Conservation (phyloP, 2,888 invertebrate genomes). For the Machimus atricapillus region DNA sequence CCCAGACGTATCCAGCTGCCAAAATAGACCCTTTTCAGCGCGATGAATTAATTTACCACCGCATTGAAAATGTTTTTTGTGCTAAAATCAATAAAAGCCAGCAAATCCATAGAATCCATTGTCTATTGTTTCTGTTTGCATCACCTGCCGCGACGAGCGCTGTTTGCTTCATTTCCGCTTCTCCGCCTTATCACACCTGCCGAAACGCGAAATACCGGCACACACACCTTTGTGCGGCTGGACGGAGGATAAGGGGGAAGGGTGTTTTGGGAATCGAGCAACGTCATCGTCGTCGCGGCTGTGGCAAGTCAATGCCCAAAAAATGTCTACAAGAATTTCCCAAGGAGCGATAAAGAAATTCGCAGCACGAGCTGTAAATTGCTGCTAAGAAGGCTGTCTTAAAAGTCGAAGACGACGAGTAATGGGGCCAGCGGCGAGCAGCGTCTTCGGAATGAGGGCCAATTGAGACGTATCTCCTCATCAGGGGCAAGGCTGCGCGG, state of each 20-base stretch:
- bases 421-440: not conserved
- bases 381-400: not conserved
- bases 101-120: not conserved
- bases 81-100: not conserved
- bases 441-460: constrained; percentile 2
- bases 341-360: not conserved
- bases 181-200: not conserved
- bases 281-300: not conserved
- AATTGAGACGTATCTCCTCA: constrained; percentile 5
- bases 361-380: not conserved
- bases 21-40: not conserved
- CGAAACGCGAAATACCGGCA: not conserved
- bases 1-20: not conserved
- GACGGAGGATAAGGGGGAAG: not conserved
- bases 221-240: not conserved
- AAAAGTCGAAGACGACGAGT: not conserved
- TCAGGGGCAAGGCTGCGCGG: not conserved
- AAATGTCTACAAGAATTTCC: not conserved
- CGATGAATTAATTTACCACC: not conserved
- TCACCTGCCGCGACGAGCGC: not conserved
- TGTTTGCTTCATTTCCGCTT: not conserved
- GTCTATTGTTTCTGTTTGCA: not conserved
- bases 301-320: not conserved
- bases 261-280: not conserved
- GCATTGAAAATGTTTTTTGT: not conserved